Conservation (phyloP, 1,140 invertebrate species). For the Chlorops oryzae region DNA sequence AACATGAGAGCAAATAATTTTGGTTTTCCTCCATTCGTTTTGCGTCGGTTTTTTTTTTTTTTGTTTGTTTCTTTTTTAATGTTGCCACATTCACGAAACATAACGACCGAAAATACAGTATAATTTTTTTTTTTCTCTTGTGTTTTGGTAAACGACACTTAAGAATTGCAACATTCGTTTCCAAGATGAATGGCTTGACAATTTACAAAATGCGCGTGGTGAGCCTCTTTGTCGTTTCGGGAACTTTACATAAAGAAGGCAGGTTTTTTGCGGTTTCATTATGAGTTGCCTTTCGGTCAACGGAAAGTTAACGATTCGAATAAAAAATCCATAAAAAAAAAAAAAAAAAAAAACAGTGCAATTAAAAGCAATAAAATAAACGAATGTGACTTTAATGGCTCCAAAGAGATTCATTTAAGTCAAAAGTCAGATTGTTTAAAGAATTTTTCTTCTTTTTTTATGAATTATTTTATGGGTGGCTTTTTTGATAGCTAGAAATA, state of each 20-base stretch:
- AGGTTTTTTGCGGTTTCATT: not conserved
- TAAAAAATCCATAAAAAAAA: slow-evolving; percentile 26
- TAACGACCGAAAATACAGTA: too few relatives aligned
- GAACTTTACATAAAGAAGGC: not conserved
- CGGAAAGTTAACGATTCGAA: slow-evolving; percentile 45
- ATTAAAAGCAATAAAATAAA: slow-evolving; percentile 44
- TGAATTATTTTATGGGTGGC: too few relatives aligned
- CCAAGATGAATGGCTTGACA: slow-evolving; percentile 45
- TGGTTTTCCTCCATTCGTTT: too few relatives aligned
- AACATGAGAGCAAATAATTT: too few relatives aligned
- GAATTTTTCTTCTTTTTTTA: too few relatives aligned
- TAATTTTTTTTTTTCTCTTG: slow-evolving; percentile 23
- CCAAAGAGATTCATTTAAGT: too few relatives aligned
- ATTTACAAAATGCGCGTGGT: too few relatives aligned
- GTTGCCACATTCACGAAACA: too few relatives aligned
- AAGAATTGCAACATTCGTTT: slow-evolving; percentile 46
- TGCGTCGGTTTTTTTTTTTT: too few relatives aligned
- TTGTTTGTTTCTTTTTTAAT: too few relatives aligned
- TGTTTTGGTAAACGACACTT: slow-evolving; percentile 28
- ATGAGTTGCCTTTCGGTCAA: slow-evolving; percentile 29
- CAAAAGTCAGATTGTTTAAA: too few relatives aligned
- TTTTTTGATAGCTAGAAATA: too few relatives aligned
- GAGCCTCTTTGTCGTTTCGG: slow-evolving; percentile 30
- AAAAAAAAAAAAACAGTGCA: slow-evolving; percentile 25
- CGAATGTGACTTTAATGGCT: slow-evolving; percentile 35